A percentile compares a stretch with the other conserved stretches of the same genome.
Evolutionary conservation across 2,888 invertebrate genomes (phyloP).

Genomic region (Belgica antarctica): DNA sequence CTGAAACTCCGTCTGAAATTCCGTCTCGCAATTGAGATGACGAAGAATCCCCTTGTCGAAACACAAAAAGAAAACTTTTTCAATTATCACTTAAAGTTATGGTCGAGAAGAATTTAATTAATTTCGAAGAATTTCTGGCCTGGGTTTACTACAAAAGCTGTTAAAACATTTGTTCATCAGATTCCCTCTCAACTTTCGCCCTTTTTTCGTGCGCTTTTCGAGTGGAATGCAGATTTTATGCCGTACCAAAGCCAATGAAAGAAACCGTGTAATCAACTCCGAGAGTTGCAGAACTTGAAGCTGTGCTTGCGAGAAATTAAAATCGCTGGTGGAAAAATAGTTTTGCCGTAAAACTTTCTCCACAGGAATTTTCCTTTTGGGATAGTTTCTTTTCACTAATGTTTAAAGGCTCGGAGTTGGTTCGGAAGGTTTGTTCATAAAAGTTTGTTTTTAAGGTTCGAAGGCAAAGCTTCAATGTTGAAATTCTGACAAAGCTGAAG

Average conservation of each 20-base stretch:
- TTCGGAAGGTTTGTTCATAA: too few species aligned
- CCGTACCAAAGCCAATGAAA: neutral
- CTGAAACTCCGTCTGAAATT: neutral
- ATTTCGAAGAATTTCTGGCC: conserved; percentile 6
- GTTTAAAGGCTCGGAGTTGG: too few species aligned
- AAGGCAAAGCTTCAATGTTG: too few species aligned
- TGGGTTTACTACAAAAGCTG: neutral
- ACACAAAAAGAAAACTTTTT: conserved; percentile 17
- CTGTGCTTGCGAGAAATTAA: conserved; percentile 9
- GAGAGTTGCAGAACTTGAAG: neutral
- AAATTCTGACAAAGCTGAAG: too few species aligned
- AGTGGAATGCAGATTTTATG: neutral
- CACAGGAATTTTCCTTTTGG: neutral
- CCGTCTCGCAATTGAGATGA: neutral
- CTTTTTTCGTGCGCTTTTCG: neutral
- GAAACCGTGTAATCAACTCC: conserved; percentile 5
- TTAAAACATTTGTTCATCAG: conserved; percentile 6
- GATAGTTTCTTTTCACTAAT: too few species aligned
- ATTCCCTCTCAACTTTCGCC: neutral
- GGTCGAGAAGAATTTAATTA: conserved; percentile 22
- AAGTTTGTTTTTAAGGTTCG: too few species aligned
- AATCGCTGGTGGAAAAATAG: neutral
- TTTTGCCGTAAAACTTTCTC: neutral
- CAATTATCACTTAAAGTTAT: conserved; percentile 30
- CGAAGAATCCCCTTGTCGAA: neutral